phyloP scores from a whole-genome alignment of 2,888 invertebrate species.

The Heliothis peltigera region DNA sequence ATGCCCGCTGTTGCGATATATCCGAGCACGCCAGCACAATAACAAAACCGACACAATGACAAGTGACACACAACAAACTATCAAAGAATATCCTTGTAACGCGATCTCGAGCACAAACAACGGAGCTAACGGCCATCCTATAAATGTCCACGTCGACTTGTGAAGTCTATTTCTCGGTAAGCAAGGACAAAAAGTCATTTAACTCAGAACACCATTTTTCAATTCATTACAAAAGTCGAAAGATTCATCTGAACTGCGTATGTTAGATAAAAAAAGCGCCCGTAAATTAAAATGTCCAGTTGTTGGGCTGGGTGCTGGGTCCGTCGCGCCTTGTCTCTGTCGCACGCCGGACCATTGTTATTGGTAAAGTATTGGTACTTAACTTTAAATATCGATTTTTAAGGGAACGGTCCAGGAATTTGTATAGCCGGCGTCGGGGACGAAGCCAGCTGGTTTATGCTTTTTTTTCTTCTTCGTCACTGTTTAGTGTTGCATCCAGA shows the following conservation, averaged over 20 bases:
- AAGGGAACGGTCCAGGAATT: constrained; percentile 82
- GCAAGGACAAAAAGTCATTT: constrained; percentile 81
- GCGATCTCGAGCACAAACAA: constrained; percentile 80
- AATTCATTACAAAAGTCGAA: constrained; percentile 87
- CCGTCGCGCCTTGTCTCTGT: constrained; percentile 74
- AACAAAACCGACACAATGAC: constrained; percentile 78
- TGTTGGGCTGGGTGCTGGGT: constrained; percentile 69
- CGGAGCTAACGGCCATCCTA: constrained; percentile 75
- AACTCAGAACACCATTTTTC: constrained; percentile 84
- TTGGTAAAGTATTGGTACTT: constrained; percentile 84
- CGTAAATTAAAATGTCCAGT: constrained; percentile 89
- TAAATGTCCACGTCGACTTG: constrained; percentile 83
- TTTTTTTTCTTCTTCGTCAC: constrained; percentile 77
- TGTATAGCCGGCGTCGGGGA: constrained; percentile 73
- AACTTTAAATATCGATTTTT: constrained; percentile 86
- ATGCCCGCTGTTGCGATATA: constrained; percentile 73
- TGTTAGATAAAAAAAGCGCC: constrained; percentile 80
- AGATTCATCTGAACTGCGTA: constrained; percentile 86
- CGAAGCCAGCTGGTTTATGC: constrained; percentile 83
- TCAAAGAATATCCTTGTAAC: constrained; percentile 81
- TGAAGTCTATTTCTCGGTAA: constrained; percentile 88
- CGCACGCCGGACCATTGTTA: constrained; percentile 79
- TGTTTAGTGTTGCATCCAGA: constrained; percentile 83
- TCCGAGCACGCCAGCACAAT: constrained; percentile 77
- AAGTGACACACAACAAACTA: constrained; percentile 78